Evolutionary conservation across 1,140 invertebrate genomes (phyloP).

Genomic region (Leptopilina clavipes): DNA sequence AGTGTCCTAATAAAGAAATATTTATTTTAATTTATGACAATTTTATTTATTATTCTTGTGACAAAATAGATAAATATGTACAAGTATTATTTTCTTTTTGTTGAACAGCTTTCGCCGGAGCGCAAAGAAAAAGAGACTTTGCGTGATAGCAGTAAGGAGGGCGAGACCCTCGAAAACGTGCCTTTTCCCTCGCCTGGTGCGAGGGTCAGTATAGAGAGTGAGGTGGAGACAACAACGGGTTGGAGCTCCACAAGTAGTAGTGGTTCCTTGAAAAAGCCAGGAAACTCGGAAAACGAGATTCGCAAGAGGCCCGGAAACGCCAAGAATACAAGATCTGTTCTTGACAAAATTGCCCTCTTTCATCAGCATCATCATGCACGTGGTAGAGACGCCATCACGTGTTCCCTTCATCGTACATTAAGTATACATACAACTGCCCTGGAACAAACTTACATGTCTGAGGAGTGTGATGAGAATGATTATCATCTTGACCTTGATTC

Average conservation of each 20-base stretch:
- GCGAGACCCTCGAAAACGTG: constrained; percentile 68
- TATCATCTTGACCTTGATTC: constrained; percentile 84
- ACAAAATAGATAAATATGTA: too few species aligned
- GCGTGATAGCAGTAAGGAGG: constrained; percentile 66
- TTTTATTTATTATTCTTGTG: too few species aligned
- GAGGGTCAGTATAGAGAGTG: constrained; percentile 64
- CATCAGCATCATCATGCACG: constrained; percentile 83
- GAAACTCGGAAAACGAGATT: constrained; percentile 44
- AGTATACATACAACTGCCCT: constrained; percentile 77
- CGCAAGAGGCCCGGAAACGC: constrained; percentile 29
- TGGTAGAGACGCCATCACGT: constrained; percentile 74
- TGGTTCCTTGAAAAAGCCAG: constrained; percentile 53
- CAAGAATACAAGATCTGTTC: constrained; percentile 57
- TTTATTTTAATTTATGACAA: too few species aligned
- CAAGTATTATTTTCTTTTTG: constrained; percentile 20
- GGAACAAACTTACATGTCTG: constrained; percentile 75
- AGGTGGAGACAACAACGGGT: constrained; percentile 63
- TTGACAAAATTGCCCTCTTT: constrained; percentile 74
- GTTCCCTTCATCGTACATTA: constrained; percentile 66
- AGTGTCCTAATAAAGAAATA: too few species aligned
- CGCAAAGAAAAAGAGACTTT: constrained; percentile 64
- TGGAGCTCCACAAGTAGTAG: constrained; percentile 61
- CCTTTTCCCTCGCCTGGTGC: constrained; percentile 65
- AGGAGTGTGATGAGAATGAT: constrained; percentile 77
- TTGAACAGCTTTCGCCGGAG: constrained; percentile 62